phyloP scores from a whole-genome alignment of 2,888 invertebrate genomes.

The Tricholauxania praeusta region DNA sequence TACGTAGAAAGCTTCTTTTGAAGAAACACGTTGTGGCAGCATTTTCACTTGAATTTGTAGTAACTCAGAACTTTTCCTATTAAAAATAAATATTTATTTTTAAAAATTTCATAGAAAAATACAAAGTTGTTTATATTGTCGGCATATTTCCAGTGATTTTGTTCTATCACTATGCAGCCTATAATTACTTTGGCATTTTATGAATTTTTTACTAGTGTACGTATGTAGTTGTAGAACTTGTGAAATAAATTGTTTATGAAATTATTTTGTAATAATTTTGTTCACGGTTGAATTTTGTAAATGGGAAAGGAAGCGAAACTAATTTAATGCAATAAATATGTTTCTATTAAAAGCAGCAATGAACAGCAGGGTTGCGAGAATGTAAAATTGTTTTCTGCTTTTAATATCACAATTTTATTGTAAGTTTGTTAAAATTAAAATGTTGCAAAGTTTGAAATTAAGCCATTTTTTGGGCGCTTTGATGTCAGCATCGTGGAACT shows the following conservation, averaged over 20 bases:
- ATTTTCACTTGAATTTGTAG: too few relatives aligned
- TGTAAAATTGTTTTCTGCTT: conserved; percentile 31
- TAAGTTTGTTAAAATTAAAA: conserved; percentile 18
- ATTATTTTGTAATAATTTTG: conserved; percentile 3
- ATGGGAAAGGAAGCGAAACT: conserved; percentile 26
- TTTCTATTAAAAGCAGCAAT: conserved; percentile 46
- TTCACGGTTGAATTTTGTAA: not conserved
- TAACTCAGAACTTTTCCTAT: too few relatives aligned
- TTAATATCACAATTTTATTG: conserved; percentile 31
- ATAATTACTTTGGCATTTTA: too few relatives aligned
- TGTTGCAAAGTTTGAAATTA: conserved; percentile 27
- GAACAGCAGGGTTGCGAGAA: conserved; percentile 15
- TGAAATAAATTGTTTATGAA: conserved; percentile 29
- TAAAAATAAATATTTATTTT: too few relatives aligned
- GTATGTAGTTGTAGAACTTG: not conserved
- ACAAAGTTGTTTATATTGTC: too few relatives aligned
- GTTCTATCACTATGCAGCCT: too few relatives aligned
- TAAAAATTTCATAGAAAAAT: too few relatives aligned
- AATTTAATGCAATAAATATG: conserved; percentile 50
- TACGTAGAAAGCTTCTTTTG: too few relatives aligned
- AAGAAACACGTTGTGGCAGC: too few relatives aligned
- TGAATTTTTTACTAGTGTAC: too few relatives aligned
- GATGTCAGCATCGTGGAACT: not conserved
- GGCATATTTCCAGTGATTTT: too few relatives aligned
- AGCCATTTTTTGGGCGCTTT: not conserved